phyloP scores from a whole-genome alignment of 2,113 vertebrate species.

The Dromaius novaehollandiae region DNA sequence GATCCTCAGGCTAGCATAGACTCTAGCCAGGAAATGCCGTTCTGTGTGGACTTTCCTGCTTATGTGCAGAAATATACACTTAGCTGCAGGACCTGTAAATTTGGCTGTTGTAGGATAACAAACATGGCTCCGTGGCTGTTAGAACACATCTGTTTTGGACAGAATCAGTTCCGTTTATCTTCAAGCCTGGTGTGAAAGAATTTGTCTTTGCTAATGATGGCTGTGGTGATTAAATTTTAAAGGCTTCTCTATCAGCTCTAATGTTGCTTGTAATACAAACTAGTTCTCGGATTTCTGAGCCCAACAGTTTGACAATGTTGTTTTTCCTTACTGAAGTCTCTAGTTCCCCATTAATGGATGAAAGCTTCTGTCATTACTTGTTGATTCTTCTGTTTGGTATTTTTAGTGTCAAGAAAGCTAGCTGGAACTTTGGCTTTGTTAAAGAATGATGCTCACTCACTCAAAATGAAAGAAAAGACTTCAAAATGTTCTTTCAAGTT shows the following conservation, averaged over 20 bases:
- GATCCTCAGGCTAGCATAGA: background rate
- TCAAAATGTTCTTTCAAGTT: background rate
- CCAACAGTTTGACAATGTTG: background rate
- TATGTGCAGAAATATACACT: background rate
- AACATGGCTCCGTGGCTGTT: background rate
- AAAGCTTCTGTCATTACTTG: background rate
- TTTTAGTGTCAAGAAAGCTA: background rate
- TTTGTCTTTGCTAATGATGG: background rate
- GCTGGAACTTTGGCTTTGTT: background rate
- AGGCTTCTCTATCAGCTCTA: background rate
- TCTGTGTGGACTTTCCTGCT: background rate
- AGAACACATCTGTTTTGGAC: background rate
- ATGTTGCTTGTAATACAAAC: background rate
- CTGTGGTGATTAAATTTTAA: background rate
- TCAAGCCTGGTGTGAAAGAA: background rate
- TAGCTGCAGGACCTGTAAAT: background rate
- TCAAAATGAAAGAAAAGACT: background rate
- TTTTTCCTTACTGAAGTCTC: background rate
- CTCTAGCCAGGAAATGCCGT: too few relatives aligned
- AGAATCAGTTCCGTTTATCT: background rate
- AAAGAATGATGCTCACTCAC: background rate
- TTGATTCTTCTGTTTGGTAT: background rate
- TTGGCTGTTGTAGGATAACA: background rate
- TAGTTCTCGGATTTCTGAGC: background rate
- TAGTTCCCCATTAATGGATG: background rate